These are phyloP conservation scores for Gymnocephalus cernua DNA, from an alignment of 2,113 vertebrate genomes.

Conservation along the genomic window DNA sequence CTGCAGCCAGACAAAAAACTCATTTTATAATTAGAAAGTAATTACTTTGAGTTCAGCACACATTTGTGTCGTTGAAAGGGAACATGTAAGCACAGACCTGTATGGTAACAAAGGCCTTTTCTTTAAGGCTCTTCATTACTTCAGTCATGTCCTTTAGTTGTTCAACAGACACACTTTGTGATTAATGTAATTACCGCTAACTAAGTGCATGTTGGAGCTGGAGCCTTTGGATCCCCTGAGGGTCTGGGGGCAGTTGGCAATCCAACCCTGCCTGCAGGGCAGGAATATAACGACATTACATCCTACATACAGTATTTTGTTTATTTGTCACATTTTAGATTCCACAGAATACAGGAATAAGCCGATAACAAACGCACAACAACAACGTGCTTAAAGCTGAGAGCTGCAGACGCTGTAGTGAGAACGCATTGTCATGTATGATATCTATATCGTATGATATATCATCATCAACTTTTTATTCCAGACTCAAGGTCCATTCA, in stretches of 20 bases:
- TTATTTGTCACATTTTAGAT: background rate
- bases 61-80: background rate
- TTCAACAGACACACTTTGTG: background rate
- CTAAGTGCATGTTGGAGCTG: slow-evolving; percentile 3
- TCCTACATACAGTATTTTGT: background rate
- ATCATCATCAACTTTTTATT: too few relatives aligned
- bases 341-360: background rate
- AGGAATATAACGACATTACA: background rate
- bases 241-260: background rate
- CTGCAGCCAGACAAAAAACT: background rate
- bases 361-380: background rate
- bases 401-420: background rate
- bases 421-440: too few relatives aligned
- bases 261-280: background rate
- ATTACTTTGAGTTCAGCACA: background rate
- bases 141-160: background rate
- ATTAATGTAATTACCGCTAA: background rate
- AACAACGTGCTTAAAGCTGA: background rate
- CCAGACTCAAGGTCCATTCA: too few relatives aligned
- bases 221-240: background rate
- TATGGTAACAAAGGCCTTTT: background rate
- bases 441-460: too few relatives aligned
- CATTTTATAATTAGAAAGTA: background rate
- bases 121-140: background rate
- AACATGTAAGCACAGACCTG: background rate